phyloP scores from a whole-genome alignment of 2,797 vertebrate species.

The Myotis pilosus region DNA sequence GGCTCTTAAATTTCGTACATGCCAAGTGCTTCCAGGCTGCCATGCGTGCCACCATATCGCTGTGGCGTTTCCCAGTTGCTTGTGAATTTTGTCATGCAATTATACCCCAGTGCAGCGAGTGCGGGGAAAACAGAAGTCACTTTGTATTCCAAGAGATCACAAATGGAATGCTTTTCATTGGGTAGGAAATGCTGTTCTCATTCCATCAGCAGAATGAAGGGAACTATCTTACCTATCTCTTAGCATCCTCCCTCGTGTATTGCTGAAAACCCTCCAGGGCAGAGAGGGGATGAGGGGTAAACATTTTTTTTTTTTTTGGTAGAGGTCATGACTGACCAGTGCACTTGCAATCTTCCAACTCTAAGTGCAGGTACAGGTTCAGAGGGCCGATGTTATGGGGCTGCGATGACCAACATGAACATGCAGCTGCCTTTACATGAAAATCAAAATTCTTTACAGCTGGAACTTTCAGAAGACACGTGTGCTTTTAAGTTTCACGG shows the following conservation, averaged over 20 bases:
- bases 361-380: background rate
- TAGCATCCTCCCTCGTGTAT: background rate
- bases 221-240: background rate
- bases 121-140: background rate
- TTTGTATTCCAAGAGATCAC: background rate
- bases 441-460: background rate
- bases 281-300: background rate
- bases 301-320: too few relatives aligned
- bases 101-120: background rate
- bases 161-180: background rate
- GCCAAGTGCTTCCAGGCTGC: background rate
- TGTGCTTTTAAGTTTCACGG: background rate
- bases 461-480: background rate
- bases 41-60: background rate
- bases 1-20: constrained; percentile 43
- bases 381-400: background rate
- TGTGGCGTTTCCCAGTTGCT: constrained; percentile 10
- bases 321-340: background rate
- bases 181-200: background rate
- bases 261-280: background rate
- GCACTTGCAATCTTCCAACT: background rate
- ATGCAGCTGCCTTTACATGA: background rate
- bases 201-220: background rate
- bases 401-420: background rate
- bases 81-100: background rate